Percentiles rank a stretch among this genome's conserved stretches.
Conservation (phyloP, 2,113 vertebrate genomes). For the Otolemur garnettii region DNA sequence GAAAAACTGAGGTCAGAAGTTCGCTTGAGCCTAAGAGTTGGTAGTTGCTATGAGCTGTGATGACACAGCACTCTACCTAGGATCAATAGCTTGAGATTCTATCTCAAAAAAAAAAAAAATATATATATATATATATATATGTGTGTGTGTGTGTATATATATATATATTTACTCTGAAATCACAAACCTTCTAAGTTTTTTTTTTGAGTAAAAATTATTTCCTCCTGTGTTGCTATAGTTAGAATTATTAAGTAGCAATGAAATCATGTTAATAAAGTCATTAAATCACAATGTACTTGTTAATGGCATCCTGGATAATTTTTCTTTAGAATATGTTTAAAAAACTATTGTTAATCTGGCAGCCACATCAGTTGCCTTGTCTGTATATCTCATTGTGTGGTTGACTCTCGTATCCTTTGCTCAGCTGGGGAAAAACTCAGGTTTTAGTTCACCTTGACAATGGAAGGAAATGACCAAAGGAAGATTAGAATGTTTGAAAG, state of each 20-base stretch:
- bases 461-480: background rate
- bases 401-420: background rate
- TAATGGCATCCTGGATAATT: background rate
- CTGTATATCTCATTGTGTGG: background rate
- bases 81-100: too few relatives aligned
- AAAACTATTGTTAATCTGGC: background rate
- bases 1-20: too few relatives aligned
- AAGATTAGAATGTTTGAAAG: slow-evolving; percentile 34
- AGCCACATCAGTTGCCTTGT: background rate
- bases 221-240: background rate
- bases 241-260: slow-evolving; percentile 52
- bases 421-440: background rate
- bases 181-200: slow-evolving; percentile 53
- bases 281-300: background rate
- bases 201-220: background rate
- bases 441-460: background rate
- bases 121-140: too few relatives aligned
- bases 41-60: too few relatives aligned
- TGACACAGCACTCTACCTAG: too few relatives aligned
- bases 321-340: background rate
- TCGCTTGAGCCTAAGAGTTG: too few relatives aligned
- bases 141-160: too few relatives aligned
- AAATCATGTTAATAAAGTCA: background rate
- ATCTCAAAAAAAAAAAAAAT: too few relatives aligned
- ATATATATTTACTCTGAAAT: background rate